phyloP scores from a whole-genome alignment of 64 coral and sea anemone genomes.

The Stichodactyla mertensii region DNA sequence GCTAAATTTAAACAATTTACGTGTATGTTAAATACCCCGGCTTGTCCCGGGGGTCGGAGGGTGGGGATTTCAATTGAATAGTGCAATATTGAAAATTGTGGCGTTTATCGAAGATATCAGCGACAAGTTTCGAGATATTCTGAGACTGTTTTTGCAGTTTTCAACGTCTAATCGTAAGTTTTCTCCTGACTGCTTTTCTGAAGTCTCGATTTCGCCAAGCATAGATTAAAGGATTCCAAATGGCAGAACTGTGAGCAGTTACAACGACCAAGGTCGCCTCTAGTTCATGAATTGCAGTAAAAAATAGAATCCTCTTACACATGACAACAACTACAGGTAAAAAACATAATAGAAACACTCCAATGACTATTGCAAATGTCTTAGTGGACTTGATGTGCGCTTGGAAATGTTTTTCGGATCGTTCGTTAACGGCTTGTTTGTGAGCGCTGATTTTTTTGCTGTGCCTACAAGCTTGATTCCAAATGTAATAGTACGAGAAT shows the following conservation, averaged over 20 bases:
- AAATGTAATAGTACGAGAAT: constrained; percentile 23
- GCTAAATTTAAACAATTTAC: too few species aligned
- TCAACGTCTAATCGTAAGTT: not conserved
- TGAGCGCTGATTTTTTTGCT: not conserved
- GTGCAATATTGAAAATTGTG: too few species aligned
- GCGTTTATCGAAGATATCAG: too few species aligned
- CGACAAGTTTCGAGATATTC: too few species aligned
- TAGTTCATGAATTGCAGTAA: not conserved
- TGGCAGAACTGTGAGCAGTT: not conserved
- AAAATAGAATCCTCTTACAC: not conserved
- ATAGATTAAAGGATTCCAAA: constrained; percentile 44
- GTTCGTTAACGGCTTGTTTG: not conserved
- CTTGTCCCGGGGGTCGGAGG: too few species aligned
- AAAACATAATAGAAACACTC: constrained; percentile 13
- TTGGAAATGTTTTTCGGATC: not conserved
- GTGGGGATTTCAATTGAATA: too few species aligned
- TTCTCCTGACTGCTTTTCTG: constrained; percentile 16
- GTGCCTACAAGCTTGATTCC: not conserved
- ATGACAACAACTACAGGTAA: constrained; percentile 11
- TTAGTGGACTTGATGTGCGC: not conserved
- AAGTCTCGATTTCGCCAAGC: constrained; percentile 38
- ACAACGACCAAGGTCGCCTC: not conserved
- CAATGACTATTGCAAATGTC: constrained; percentile 32
- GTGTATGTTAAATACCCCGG: too few species aligned
- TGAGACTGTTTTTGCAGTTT: not conserved